Conservation (phyloP, 2,888 invertebrate species). For the Acanthopleura granulata region DNA sequence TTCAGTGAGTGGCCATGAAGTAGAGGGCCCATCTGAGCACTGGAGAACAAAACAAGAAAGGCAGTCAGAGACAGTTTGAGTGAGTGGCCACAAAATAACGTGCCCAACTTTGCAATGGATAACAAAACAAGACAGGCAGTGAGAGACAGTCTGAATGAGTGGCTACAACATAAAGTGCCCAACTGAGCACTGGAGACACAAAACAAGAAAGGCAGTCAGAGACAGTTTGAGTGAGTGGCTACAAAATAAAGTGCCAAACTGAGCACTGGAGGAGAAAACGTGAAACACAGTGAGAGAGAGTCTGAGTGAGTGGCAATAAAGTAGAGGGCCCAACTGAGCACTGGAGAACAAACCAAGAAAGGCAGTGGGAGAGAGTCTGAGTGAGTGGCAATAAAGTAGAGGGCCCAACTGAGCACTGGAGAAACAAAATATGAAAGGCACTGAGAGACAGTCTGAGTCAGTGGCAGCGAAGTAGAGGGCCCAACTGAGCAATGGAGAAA, state of each 20-base stretch:
- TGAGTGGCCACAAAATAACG: constrained; percentile 68
- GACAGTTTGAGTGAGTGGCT: constrained; percentile 56
- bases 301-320: constrained; percentile 65
- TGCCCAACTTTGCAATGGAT: constrained; percentile 65
- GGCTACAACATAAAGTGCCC: constrained; percentile 68
- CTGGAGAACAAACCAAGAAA: constrained; percentile 43
- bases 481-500: too few species aligned
- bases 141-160: constrained; percentile 48
- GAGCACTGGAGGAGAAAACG: constrained; percentile 49
- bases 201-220: not conserved
- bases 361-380: constrained; percentile 60
- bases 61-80: constrained; percentile 34
- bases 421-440: too few species aligned
- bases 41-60: constrained; percentile 31
- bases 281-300: constrained; percentile 29
- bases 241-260: constrained; percentile 69
- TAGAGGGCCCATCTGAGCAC: constrained; percentile 68
- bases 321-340: constrained; percentile 67
- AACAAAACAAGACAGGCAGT: not conserved
- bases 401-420: constrained; percentile 66
- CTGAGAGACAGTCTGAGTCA: too few species aligned
- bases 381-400: constrained; percentile 67
- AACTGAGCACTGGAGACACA: constrained; percentile 60
- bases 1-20: constrained; percentile 64
- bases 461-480: too few species aligned